Evolutionary conservation across 1,140 invertebrate species (phyloP).

Genomic region (Chlorops oryzae): DNA sequence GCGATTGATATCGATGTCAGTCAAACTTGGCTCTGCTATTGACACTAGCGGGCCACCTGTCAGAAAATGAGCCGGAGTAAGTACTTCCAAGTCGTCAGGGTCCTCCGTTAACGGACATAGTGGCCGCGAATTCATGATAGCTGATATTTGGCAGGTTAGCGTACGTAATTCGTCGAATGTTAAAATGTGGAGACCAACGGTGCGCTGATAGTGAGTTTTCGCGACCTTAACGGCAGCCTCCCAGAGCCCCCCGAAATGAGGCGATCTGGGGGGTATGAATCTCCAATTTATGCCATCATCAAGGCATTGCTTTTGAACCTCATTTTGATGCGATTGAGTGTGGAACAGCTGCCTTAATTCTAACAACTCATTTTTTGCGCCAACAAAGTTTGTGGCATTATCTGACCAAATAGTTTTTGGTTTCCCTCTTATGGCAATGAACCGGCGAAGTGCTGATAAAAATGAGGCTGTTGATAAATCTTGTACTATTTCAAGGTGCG

Average conservation of each 20-base stretch:
- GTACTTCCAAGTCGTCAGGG: constrained; percentile 5
- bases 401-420: no score
- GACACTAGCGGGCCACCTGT: constrained; percentile 22
- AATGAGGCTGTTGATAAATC: no score
- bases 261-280: no score
- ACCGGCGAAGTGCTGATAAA: no score
- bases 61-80: constrained; percentile 10
- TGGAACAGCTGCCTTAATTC: no score
- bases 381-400: no score
- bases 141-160: constrained; percentile 22
- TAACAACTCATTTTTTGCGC: no score
- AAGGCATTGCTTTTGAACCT: neutral
- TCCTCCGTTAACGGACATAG: constrained; percentile 7
- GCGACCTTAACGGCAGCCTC: constrained; percentile 10
- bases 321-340: no score
- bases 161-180: constrained; percentile 11
- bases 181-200: neutral
- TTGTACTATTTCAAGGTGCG: constrained; percentile 4
- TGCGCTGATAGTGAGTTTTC: constrained; percentile 7
- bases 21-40: constrained; percentile 23
- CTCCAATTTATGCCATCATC: constrained; percentile 1
- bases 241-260: no score
- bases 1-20: constrained; percentile 4
- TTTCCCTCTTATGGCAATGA: no score
- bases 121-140: constrained; percentile 11